Evolutionary conservation across 2,113 vertebrate genomes (phyloP).

Genomic region (Meles meles): DNA sequence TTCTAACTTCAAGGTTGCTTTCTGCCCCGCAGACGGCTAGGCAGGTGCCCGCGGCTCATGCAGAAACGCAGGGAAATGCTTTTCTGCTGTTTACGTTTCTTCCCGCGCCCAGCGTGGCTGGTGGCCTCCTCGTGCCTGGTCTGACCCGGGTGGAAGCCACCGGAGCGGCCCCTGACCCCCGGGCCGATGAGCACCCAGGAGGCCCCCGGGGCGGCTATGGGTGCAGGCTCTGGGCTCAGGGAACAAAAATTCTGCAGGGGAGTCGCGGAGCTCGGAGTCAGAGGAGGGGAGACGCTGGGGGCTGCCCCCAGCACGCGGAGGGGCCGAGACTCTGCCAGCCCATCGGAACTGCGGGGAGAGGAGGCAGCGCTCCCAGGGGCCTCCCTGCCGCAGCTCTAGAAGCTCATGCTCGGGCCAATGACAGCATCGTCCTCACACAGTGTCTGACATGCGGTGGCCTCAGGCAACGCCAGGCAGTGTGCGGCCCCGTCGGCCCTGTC

Average conservation of each 20-base stretch:
- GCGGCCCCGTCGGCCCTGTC: fast-evolving
- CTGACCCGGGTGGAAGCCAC: neutral
- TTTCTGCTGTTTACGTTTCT: constrained; percentile 69
- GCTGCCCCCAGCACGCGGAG: neutral
- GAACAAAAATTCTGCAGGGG: neutral
- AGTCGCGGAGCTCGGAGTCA: fast-evolving
- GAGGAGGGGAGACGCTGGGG: neutral
- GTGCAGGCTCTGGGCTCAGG: neutral
- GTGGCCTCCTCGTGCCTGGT: neutral
- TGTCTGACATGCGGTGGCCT: neutral
- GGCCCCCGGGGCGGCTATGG: neutral
- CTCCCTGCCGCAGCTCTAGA: neutral
- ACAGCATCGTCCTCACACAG: neutral
- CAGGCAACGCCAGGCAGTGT: neutral
- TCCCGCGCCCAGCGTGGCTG: neutral
- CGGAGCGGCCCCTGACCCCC: neutral
- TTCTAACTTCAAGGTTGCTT: neutral
- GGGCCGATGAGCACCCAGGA: neutral
- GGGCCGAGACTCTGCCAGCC: fast-evolving
- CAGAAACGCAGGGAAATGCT: constrained; percentile 39
- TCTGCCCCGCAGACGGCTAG: neutral
- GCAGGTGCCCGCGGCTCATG: neutral
- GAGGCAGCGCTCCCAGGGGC: neutral
- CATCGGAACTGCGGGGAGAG: neutral
- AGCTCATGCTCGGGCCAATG: neutral